Percentiles rank a stretch among this genome's conserved stretches.
Evolutionary conservation across 2,113 vertebrate genomes (phyloP).

Genomic region (Serilophus lunatus): DNA sequence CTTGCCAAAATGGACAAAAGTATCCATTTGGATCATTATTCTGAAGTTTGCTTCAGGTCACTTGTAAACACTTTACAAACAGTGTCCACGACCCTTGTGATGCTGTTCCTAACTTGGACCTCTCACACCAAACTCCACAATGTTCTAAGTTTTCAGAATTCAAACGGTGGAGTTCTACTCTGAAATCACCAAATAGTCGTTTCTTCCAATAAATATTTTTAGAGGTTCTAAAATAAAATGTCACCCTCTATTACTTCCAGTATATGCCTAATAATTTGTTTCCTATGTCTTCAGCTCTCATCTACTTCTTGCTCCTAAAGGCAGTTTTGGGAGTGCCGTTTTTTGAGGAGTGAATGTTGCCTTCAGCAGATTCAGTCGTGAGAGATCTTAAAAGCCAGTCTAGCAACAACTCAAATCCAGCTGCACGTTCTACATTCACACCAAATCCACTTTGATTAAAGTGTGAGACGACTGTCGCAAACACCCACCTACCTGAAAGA

Average conservation of each 20-base stretch:
- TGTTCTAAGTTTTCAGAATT: not conserved
- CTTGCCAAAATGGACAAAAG: not conserved
- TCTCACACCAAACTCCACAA: not conserved
- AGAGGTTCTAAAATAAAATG: not conserved
- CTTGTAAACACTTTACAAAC: not conserved
- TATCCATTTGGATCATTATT: not conserved
- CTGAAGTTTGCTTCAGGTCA: not conserved
- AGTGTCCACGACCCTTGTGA: not conserved
- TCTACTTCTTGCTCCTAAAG: not conserved
- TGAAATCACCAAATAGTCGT: not conserved
- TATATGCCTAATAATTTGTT: not conserved
- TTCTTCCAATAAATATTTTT: not conserved
- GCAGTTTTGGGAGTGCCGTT: not conserved
- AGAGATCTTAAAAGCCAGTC: not conserved
- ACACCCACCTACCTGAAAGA: not conserved
- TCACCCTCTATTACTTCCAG: not conserved
- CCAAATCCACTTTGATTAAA: not conserved
- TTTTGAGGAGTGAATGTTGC: not conserved
- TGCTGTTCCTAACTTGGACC: not conserved
- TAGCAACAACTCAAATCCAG: not conserved
- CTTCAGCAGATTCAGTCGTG: not conserved
- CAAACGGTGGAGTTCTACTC: not conserved
- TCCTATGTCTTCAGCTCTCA: not conserved
- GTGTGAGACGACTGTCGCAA: not conserved
- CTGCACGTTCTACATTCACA: not conserved